A percentile compares a stretch with the other conserved stretches of the same genome.
Evolutionary conservation across 92 coral and sea anemone genomes (phyloP).

Genomic region (Epizoanthus scotinus): DNA sequence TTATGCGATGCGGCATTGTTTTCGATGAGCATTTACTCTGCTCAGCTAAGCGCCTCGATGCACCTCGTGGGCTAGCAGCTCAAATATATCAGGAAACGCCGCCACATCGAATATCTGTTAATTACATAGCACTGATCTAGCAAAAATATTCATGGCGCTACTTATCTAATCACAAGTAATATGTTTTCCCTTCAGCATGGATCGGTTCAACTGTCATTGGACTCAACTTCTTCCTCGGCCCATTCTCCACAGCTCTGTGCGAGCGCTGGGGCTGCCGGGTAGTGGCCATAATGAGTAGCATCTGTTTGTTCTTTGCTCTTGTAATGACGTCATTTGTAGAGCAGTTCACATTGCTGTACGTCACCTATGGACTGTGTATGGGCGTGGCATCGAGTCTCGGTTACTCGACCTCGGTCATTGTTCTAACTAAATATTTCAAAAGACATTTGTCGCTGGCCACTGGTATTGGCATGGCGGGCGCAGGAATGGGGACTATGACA

Average conservation of each 20-base stretch:
- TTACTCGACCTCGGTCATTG: conserved; percentile 29
- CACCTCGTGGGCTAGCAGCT: too few relatives aligned
- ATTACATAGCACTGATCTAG: too few relatives aligned
- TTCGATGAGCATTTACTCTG: too few relatives aligned
- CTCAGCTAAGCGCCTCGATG: too few relatives aligned
- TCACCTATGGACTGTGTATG: conserved; percentile 38
- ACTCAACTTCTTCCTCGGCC: conserved; percentile 29
- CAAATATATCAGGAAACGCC: too few relatives aligned
- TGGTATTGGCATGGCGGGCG: conserved; percentile 38
- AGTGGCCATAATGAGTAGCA: conserved; percentile 29
- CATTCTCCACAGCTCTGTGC: conserved; percentile 26
- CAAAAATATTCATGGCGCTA: too few relatives aligned
- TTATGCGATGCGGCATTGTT: too few relatives aligned
- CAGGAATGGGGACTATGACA: conserved; percentile 33
- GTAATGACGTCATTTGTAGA: conserved; percentile 22
- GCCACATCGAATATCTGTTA: too few relatives aligned
- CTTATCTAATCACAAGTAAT: too few relatives aligned
- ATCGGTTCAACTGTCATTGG: conserved; percentile 40
- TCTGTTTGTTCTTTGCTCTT: conserved; percentile 25
- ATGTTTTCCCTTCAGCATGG: conserved; percentile 13
- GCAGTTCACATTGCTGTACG: conserved; percentile 19
- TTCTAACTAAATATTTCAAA: conserved; percentile 36
- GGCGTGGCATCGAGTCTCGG: conserved; percentile 42
- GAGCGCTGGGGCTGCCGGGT: conserved; percentile 44
- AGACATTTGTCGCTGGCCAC: conserved; percentile 35